A percentile compares a stretch with the other conserved stretches of the same genome.
Conservation (phyloP, 2,797 vertebrate genomes). For the Labroides dimidiatus region DNA sequence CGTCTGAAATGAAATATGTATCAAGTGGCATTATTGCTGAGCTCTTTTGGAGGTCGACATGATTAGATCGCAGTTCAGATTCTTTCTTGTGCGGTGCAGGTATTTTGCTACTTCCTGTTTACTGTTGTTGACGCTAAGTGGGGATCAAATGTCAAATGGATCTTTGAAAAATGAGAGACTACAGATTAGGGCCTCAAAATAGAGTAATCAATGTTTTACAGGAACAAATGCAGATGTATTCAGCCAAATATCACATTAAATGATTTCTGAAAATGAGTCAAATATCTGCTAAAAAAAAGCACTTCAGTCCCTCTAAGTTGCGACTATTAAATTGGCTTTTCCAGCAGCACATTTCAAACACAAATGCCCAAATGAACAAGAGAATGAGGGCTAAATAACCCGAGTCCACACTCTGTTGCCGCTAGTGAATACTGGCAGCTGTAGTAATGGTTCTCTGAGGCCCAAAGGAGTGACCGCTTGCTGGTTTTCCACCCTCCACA, state of each 20-base stretch:
- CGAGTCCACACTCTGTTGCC: slow-evolving; percentile 52
- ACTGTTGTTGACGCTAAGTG: slow-evolving; percentile 38
- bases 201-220: slow-evolving; percentile 35
- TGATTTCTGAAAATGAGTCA: slow-evolving; percentile 29
- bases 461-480: slow-evolving; percentile 57
- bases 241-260: slow-evolving; percentile 47
- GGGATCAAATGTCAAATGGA: slow-evolving; percentile 37
- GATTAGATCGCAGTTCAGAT: slow-evolving; percentile 36
- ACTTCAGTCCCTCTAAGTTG: slow-evolving; percentile 27
- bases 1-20: slow-evolving; percentile 39
- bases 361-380: slow-evolving; percentile 55
- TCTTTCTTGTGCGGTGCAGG: slow-evolving; percentile 25
- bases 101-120: slow-evolving; percentile 43
- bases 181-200: slow-evolving; percentile 31
- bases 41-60: slow-evolving; percentile 24
- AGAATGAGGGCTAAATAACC: slow-evolving; percentile 45
- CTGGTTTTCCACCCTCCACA: slow-evolving; percentile 75
- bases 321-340: slow-evolving; percentile 32
- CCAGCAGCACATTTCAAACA: slow-evolving; percentile 36
- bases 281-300: slow-evolving; percentile 49
- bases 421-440: slow-evolving; percentile 62
- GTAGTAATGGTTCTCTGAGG: slow-evolving; percentile 52
- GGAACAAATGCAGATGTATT: slow-evolving; percentile 37
- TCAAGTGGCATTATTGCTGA: slow-evolving; percentile 40
- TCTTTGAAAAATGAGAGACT: slow-evolving; percentile 32